Conservation (phyloP, 2,888 invertebrate genomes). For the Tetheella fluctuosa region DNA sequence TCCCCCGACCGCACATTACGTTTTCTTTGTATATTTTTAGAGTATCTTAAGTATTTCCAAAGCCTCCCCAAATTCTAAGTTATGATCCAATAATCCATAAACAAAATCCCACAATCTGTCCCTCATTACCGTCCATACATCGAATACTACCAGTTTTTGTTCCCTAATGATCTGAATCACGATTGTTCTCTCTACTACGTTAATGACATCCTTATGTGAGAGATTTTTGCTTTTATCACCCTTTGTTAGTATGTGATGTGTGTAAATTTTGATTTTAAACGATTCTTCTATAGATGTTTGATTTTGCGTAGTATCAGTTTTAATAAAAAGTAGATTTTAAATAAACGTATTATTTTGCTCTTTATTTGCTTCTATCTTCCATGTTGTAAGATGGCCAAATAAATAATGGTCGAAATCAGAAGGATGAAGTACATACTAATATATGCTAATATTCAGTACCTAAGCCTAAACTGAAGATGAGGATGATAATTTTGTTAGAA, state of each 20-base stretch:
- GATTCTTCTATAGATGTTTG: neutral
- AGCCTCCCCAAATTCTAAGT: neutral
- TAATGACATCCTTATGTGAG: neutral
- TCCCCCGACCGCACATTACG: no score
- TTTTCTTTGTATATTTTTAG: no score
- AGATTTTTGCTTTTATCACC: neutral
- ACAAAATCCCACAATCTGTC: neutral
- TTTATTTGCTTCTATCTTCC: no score
- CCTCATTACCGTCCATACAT: slow-evolving; percentile 6
- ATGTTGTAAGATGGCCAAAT: no score
- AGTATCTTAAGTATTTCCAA: neutral
- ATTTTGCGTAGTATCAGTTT: neutral
- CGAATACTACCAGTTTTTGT: neutral
- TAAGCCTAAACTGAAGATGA: no score
- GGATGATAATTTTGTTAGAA: no score
- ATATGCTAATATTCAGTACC: no score
- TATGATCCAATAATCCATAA: neutral
- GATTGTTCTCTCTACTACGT: neutral
- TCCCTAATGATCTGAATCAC: slow-evolving; percentile 4
- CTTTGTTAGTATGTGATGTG: neutral
- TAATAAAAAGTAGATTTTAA: no score
- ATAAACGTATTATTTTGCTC: no score
- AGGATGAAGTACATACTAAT: no score
- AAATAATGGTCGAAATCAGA: no score
- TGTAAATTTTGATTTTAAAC: slow-evolving; percentile 5